Evolutionary conservation across 2,888 invertebrate genomes (phyloP).

Genomic region (Sepioteuthis lessoniana): DNA sequence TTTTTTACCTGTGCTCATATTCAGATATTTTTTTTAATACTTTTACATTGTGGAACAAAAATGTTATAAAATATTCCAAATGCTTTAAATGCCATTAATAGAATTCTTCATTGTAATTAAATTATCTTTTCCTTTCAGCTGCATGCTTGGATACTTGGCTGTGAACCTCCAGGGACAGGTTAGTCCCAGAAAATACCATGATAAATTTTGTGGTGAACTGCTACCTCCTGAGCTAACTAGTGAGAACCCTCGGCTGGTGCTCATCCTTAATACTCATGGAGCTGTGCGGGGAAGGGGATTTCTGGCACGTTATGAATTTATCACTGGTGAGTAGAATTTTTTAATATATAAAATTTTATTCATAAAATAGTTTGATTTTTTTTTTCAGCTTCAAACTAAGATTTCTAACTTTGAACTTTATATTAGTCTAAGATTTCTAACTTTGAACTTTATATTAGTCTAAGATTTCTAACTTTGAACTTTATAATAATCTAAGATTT

Average conservation of each 20-base stretch:
- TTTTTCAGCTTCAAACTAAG: background rate
- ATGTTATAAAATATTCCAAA: background rate
- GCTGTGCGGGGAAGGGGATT: constrained; percentile 89
- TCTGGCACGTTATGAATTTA: constrained; percentile 89
- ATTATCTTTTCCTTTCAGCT: constrained; percentile 59
- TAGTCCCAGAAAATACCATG: constrained; percentile 60
- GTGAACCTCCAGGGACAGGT: constrained; percentile 67
- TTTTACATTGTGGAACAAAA: no score
- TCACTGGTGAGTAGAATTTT: constrained; percentile 80
- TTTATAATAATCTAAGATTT: no score
- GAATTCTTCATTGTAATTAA: background rate
- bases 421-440: no score
- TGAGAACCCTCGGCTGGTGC: constrained; percentile 92
- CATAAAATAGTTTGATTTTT: no score
- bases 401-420: background rate
- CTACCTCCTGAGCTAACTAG: constrained; percentile 87
- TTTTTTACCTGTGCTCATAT: no score
- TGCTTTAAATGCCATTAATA: background rate
- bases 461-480: no score
- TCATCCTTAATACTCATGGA: constrained; percentile 92
- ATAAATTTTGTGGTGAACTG: constrained; percentile 87
- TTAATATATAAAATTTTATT: no score
- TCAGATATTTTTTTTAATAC: no score
- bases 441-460: no score
- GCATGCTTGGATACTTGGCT: constrained; percentile 67